Base-by-base conservation (phyloP, 2,888 invertebrate genomes). In the Clostera curtula region DNA sequence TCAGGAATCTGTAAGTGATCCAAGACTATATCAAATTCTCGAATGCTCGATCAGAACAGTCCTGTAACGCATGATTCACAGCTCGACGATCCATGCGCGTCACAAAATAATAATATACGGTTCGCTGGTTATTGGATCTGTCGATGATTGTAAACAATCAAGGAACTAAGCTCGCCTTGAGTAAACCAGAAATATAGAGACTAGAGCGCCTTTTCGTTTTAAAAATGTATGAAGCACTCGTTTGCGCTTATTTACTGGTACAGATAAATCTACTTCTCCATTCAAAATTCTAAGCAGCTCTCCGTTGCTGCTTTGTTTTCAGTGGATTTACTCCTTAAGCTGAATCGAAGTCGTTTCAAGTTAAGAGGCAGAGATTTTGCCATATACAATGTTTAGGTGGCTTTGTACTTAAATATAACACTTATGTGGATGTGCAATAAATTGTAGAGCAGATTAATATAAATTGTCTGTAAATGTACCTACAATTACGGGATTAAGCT, bases 1-100 rank as follows among this genome's bases (percentile, higher is more conserved):
- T 61, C 63, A 43, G 38, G 62, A 60, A 63, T 61, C 52, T 57
- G 47, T 63, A 50, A 66, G 53, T 45, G 46, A 51, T 36, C 47
- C 36, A 42, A 31, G 56, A 47, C 42, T 48, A 49, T 47, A 41
- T 34, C 37, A 29, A 37, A 46, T 54, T 61, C 56, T 59, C 45
- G 55, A 62, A 58, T 47, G 49, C 48, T 62, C 48, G 27, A 23
- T 32, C 17, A 26, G 32, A 31, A 40, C 31, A 50, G 33, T 40
- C 40, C 27, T 43, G 28, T 31, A 31, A 22, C 25, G 23, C 11
- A 50, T 66, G 58, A 62, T 59, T 67, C 63, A 64, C 47, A 35
- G 34, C 36, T 45, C 56, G 46, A 59, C 61, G 61, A 55, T 54
- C 52, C 42, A 49, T 43, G 40, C 49, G 48, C 40, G 35, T 44